Conservation (phyloP, 64 coral and sea anemone genomes). For the Pocillopora damicornis region DNA sequence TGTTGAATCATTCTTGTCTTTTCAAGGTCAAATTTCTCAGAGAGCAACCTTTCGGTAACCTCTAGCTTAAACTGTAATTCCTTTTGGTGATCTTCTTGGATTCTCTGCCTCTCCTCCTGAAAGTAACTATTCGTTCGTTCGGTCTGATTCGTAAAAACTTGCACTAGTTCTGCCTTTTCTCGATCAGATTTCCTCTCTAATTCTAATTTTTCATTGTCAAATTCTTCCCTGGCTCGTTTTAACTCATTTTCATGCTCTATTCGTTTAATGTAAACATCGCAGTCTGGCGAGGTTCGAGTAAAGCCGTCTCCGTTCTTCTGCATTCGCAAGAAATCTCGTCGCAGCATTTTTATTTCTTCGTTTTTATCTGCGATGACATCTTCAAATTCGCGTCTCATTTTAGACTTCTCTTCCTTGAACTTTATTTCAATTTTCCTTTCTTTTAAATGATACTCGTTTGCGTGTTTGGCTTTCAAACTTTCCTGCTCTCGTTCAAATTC, state of each 20-base stretch:
- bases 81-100: conserved; percentile 23
- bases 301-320: conserved; percentile 27
- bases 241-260: conserved; percentile 27
- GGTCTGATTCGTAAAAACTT: conserved; percentile 26
- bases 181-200: conserved; percentile 50
- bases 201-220: conserved; percentile 50
- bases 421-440: conserved; percentile 15
- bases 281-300: conserved; percentile 19
- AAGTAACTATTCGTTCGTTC: conserved; percentile 23
- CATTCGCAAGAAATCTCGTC: conserved; percentile 20
- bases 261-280: conserved; percentile 17
- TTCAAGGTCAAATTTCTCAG: conserved; percentile 46
- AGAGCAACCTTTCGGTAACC: conserved; percentile 54
- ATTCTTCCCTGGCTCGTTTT: background rate
- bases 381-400: conserved; percentile 52
- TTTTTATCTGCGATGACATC: conserved; percentile 49
- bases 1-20: conserved; percentile 27
- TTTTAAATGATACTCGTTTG: background rate
- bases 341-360: conserved; percentile 48
- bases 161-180: conserved; percentile 67
- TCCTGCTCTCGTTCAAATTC: background rate
- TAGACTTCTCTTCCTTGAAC: conserved; percentile 44
- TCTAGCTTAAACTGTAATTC: conserved; percentile 53
- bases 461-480: background rate
- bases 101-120: conserved; percentile 39